Base-by-base conservation (phyloP, 2,797 vertebrate species). In the Gymnoscopelus braueri region DNA sequence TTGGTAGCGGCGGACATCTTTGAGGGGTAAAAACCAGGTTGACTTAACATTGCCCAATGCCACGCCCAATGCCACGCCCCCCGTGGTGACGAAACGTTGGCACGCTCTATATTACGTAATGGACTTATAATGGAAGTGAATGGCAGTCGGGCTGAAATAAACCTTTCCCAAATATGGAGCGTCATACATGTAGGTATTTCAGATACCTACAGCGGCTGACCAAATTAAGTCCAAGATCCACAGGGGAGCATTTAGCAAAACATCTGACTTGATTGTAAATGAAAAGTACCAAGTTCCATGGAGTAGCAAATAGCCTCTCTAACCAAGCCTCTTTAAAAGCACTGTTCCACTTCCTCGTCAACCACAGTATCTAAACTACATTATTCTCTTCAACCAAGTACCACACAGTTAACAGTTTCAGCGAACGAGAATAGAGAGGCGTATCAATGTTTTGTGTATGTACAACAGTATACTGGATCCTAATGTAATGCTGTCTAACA, bases 311-410 rank as follows among this genome's bases (percentile, higher is more conserved):
- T 63, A 8, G 44, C 57, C 32, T 5, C 32, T 32, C 32, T 32
- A 32, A 32, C 11, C 52, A 54, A n/a, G n/a, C 6, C 29, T 15
- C 63, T 68, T 47, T 48, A 63, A 11, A 56, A 54, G 14, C 58
- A 60, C 24, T 53, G 15, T 54, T 66, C 51, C 63, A 55, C 44
- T 71, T 67, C 11, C 71, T 75, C 65, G 49, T 58, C 35, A 11
- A 3, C 13, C 14, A 63, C 1, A 59, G 68, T 74, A 60, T 71
- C 24, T 69, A 14, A 23, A 39, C 32, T 32, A 32, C 4, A 32
- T 32, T 32, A 32, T 32, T 32, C 32, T 32, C 32, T 3, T 29
- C 67, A 12, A 12, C 59, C 24, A 60, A 60, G 62, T 62, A 44
- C 29, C 65, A 59, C 26, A 63, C 23, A 63, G 26, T 52, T 23